These are phyloP conservation scores for Liodrosophila aerea DNA, from an alignment of 2,888 invertebrate genomes.

Conservation along the genomic window DNA sequence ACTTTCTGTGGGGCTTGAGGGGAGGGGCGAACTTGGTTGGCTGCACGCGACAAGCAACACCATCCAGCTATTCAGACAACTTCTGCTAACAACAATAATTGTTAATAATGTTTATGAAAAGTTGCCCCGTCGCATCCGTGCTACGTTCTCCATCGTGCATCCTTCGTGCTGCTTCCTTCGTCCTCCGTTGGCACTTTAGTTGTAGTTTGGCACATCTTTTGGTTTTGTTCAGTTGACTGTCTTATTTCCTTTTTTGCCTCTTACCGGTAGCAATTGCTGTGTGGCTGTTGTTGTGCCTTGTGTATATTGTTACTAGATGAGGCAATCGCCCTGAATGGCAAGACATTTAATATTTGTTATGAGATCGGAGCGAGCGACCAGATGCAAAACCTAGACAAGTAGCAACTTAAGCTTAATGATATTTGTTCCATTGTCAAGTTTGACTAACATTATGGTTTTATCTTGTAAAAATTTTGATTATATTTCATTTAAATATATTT, in stretches of 20 bases:
- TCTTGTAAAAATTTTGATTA: too few species aligned
- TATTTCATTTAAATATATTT: background rate
- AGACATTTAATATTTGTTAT: constrained; percentile 54
- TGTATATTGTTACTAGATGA: constrained; percentile 43
- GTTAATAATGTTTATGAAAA: constrained; percentile 80
- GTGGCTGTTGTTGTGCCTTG: constrained; percentile 24
- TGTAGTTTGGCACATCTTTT: constrained; percentile 64
- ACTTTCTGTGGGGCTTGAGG: constrained; percentile 15
- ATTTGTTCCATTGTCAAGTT: too few species aligned
- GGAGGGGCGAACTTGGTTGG: constrained; percentile 53
- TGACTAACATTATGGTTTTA: too few species aligned
- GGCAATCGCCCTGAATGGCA: constrained; percentile 65
- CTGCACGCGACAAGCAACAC: constrained; percentile 71
- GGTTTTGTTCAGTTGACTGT: constrained; percentile 65
- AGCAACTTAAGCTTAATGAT: constrained; percentile 57
- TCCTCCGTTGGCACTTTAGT: constrained; percentile 40
- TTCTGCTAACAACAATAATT: constrained; percentile 76
- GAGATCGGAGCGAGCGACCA: constrained; percentile 26
- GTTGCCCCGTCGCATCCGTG: constrained; percentile 54
- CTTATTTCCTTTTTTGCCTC: constrained; percentile 49
- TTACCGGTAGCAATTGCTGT: constrained; percentile 39
- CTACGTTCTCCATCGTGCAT: background rate
- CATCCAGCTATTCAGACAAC: constrained; percentile 55
- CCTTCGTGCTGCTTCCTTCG: constrained; percentile 4
- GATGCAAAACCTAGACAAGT: constrained; percentile 15